phyloP scores from a whole-genome alignment of 2,113 vertebrate genomes.

The Plecotus auritus region DNA sequence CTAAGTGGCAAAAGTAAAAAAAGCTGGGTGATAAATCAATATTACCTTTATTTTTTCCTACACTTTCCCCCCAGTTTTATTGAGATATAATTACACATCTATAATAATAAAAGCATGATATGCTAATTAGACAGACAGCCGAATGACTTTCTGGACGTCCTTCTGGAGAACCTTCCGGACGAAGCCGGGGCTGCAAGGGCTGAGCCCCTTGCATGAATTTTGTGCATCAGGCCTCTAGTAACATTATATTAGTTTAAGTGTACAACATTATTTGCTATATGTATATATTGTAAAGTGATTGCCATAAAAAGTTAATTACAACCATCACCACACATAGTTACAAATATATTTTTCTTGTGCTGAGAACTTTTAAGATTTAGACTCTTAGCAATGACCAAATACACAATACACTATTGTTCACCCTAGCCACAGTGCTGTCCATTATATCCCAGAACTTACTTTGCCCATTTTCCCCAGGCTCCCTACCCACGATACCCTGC shows the following conservation, averaged over 20 bases:
- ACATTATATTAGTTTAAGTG: not conserved
- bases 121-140: no score
- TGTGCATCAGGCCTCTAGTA: not conserved
- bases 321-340: not conserved
- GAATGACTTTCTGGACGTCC: no score
- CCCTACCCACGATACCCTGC: no score
- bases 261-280: not conserved
- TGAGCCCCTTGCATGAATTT: no score
- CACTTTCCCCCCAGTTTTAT: not conserved
- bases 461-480: not conserved
- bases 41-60: not conserved
- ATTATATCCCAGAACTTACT: not conserved
- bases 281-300: not conserved
- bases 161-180: no score
- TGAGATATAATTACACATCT: not conserved
- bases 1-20: not conserved
- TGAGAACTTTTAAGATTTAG: not conserved
- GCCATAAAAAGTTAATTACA: not conserved
- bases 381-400: not conserved
- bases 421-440: not conserved
- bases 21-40: not conserved
- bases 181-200: no score
- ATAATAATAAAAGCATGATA: no score
- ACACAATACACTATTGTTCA: not conserved
- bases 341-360: not conserved